These are phyloP conservation scores for Apis cerana DNA, from an alignment of 1,140 invertebrate species.

Conservation along the genomic window DNA sequence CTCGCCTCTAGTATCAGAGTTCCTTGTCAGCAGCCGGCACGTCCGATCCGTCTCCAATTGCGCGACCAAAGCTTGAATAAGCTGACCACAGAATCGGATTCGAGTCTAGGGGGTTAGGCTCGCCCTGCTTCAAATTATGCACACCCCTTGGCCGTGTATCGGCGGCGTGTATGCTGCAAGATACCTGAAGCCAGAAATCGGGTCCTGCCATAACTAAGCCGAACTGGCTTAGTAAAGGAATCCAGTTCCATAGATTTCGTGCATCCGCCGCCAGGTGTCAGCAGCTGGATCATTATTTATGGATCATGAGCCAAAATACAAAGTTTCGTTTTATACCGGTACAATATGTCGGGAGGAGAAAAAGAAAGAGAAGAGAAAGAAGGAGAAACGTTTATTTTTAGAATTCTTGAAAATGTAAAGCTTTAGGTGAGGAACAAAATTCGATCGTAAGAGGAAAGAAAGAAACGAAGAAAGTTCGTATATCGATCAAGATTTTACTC, in stretches of 20 bases:
- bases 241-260: not conserved
- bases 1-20: constrained; percentile 55
- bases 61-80: constrained; percentile 59
- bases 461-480: too few relatives aligned
- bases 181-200: constrained; percentile 16
- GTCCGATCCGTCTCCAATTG: constrained; percentile 58
- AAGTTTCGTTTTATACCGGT: too few relatives aligned
- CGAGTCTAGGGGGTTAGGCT: constrained; percentile 25
- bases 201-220: not conserved
- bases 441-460: too few relatives aligned
- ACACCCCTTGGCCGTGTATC: constrained; percentile 46
- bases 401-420: too few relatives aligned
- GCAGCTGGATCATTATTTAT: not conserved
- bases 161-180: constrained; percentile 29
- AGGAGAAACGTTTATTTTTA: too few relatives aligned
- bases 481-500: too few relatives aligned
- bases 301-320: too few relatives aligned
- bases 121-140: constrained; percentile 51
- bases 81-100: constrained; percentile 61
- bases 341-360: too few relatives aligned
- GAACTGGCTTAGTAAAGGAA: not conserved
- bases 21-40: constrained; percentile 58
- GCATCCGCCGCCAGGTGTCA: too few relatives aligned
- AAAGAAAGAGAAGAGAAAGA: too few relatives aligned
- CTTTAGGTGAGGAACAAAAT: too few relatives aligned